These are phyloP conservation scores for Tamandua tetradactyla DNA, from an alignment of 2,797 vertebrate species.

Conservation along the genomic window DNA sequence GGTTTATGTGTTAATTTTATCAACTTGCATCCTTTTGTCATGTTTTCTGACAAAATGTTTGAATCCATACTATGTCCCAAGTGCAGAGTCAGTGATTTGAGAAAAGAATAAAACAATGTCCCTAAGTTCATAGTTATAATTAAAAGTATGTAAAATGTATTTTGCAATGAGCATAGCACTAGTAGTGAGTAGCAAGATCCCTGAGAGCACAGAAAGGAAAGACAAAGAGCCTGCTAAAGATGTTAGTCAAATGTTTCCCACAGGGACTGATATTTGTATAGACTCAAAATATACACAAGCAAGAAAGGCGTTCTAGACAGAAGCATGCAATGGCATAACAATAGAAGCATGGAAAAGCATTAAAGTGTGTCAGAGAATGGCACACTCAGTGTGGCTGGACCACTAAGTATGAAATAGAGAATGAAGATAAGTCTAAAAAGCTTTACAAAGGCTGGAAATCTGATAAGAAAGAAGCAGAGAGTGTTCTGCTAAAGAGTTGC, in stretches of 20 bases:
- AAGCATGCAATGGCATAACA: background rate
- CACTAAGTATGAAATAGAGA: background rate
- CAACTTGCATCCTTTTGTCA: background rate
- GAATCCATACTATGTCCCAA: background rate
- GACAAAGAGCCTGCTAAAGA: background rate
- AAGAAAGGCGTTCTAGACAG: background rate
- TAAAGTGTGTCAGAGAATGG: background rate
- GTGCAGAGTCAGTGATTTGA: background rate
- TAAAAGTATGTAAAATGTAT: background rate
- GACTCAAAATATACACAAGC: background rate
- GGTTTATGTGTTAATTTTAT: background rate
- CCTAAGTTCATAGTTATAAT: background rate
- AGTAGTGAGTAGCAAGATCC: background rate
- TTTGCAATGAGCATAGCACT: background rate
- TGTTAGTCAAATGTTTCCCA: background rate
- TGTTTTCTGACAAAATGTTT: background rate
- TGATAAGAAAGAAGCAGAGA: background rate
- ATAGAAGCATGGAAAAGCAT: background rate
- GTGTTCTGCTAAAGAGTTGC: background rate
- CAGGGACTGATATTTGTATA: background rate
- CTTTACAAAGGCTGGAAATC: background rate
- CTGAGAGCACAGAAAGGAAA: background rate
- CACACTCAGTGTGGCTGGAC: background rate
- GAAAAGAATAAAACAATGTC: background rate
- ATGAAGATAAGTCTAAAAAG: background rate